phyloP scores from a whole-genome alignment of 1,140 invertebrate species.

The Halyomorpha halys region DNA sequence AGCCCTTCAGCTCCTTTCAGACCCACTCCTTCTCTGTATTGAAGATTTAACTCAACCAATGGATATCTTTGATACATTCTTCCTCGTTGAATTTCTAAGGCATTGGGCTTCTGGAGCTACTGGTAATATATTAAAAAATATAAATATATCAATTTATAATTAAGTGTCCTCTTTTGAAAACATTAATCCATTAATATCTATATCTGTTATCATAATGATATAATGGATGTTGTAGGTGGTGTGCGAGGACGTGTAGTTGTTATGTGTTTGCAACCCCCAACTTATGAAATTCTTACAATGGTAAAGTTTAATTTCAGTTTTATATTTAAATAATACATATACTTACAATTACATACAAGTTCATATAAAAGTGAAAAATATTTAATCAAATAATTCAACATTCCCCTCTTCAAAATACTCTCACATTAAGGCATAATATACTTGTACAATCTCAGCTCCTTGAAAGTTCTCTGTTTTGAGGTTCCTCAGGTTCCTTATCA shows the following conservation, averaged over 20 bases:
- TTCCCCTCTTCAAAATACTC: too few relatives aligned
- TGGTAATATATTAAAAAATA: slow-evolving; percentile 33
- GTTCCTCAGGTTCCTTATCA: too few relatives aligned
- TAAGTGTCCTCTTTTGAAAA: background rate
- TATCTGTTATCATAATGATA: too few relatives aligned
- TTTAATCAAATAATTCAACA: too few relatives aligned
- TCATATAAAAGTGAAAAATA: too few relatives aligned
- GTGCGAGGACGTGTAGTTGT: slow-evolving; percentile 60
- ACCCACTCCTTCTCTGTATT: slow-evolving; percentile 70
- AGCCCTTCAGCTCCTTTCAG: slow-evolving; percentile 73
- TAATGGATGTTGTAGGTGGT: slow-evolving; percentile 27
- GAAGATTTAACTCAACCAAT: slow-evolving; percentile 85
- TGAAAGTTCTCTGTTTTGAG: too few relatives aligned
- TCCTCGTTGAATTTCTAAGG: slow-evolving; percentile 82
- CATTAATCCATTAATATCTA: background rate
- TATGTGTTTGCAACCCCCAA: slow-evolving; percentile 86
- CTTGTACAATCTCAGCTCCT: too few relatives aligned
- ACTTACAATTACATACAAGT: too few relatives aligned
- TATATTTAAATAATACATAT: too few relatives aligned
- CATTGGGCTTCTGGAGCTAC: slow-evolving; percentile 82
- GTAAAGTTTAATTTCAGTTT: slow-evolving; percentile 42
- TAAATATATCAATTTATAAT: background rate
- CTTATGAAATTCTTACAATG: slow-evolving; percentile 93
- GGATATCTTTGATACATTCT: slow-evolving; percentile 94
- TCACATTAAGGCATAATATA: too few relatives aligned